Percentiles rank a stretch among this genome's conserved stretches.
phyloP scores from a whole-genome alignment of 2,113 vertebrate species.

The Centrocercus urophasianus region DNA sequence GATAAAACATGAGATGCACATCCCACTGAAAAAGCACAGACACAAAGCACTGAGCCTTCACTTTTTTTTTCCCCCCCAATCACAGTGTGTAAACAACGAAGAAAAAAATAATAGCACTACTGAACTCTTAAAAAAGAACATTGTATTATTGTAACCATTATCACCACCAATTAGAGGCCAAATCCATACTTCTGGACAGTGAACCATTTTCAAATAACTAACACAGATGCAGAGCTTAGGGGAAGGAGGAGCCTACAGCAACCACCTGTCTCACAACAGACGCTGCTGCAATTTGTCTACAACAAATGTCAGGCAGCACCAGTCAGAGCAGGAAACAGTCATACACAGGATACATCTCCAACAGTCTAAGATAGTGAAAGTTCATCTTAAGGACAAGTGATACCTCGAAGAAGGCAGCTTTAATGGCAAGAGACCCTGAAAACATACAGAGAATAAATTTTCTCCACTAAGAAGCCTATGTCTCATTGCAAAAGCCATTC shows the following conservation, averaged over 20 bases:
- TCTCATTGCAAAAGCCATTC: not conserved
- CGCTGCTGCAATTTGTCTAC: not conserved
- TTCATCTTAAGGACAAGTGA: not conserved
- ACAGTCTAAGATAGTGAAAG: not conserved
- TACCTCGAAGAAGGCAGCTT: not conserved
- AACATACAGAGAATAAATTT: rapidly evolving
- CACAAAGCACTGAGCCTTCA: not conserved
- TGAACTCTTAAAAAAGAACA: not conserved
- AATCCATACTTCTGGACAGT: not conserved
- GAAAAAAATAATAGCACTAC: not conserved
- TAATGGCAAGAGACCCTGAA: not conserved
- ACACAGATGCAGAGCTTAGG: not conserved
- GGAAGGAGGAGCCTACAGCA: not conserved
- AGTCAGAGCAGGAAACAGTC: not conserved
- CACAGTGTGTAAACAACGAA: not conserved
- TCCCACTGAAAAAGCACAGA: rapidly evolving
- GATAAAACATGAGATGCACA: not conserved
- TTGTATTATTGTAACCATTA: no score
- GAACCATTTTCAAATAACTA: not conserved
- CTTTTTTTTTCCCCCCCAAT: not conserved
- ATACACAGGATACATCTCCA: not conserved
- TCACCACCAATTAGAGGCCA: not conserved
- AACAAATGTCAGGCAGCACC: not conserved
- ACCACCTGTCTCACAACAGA: not conserved
- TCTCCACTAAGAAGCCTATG: not conserved